Conservation (phyloP, 2,113 vertebrate genomes). For the Seriola dumerili region DNA sequence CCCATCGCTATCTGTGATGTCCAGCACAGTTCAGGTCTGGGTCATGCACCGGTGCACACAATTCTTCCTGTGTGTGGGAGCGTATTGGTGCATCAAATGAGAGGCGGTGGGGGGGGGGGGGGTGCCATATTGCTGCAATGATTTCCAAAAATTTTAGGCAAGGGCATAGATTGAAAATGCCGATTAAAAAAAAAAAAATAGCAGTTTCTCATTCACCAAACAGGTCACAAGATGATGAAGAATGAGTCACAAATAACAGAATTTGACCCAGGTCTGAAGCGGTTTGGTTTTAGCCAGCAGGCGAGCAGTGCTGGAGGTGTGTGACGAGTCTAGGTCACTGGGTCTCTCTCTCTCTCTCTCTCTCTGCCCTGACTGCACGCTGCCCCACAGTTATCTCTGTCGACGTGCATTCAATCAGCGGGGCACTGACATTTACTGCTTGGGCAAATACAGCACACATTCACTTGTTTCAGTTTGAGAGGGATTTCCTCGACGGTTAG, state of each 20-base stretch:
- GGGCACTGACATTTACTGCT: conserved; percentile 77
- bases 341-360: conserved; percentile 30
- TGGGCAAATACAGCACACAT: conserved; percentile 25
- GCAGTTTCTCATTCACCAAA: not conserved
- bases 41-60: conserved; percentile 1
- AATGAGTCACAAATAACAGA: conserved; percentile 13
- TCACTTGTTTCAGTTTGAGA: conserved; percentile 18
- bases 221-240: conserved; percentile 15
- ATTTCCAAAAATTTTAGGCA: conserved; percentile 22
- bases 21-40: conserved; percentile 30
- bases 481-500: conserved; percentile 60
- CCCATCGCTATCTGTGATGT: not conserved
- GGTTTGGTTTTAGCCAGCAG: conserved; percentile 26
- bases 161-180: not conserved
- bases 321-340: conserved; percentile 69
- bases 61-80: conserved; percentile 3
- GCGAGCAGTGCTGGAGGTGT: conserved; percentile 56
- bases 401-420: conserved; percentile 70
- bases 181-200: not conserved
- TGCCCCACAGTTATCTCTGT: conserved; percentile 74
- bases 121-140: conserved; percentile 10
- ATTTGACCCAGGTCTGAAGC: conserved; percentile 10
- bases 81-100: not conserved
- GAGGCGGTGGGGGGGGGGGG: not conserved
- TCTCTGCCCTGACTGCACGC: conserved; percentile 32